Base-by-base conservation (phyloP, 1,140 invertebrate species). In the Calliphora vicina region DNA sequence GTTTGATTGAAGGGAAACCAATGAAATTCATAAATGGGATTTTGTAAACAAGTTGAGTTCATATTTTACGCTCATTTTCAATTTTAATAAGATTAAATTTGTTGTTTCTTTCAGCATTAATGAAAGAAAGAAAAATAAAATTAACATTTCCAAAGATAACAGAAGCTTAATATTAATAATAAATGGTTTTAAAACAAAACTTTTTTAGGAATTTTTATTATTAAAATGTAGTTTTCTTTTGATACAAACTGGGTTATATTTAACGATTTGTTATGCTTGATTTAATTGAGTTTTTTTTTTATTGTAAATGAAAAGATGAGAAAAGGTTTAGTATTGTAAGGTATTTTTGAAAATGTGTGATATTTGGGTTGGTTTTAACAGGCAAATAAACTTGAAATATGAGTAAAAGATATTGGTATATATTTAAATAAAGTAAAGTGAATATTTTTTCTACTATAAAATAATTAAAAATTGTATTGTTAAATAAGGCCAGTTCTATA, bases 51-150 rank as follows among this genome's bases (percentile, higher is more conserved):
- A 57, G 50, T 57, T 57, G 50, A 57, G 13, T 57, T 57, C 50
- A 57, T 57, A 57, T 57, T 57, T 57, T 57, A 57, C 50, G 50
- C 50, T 57, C 50, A 57, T 57, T 57, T 57, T 57, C 50, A 57
- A 57, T 57, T 57, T 57, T 57, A 57, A 57, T 57, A 15, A 57
- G 50, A 57, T 57, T 57, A 57, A 57, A 5, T 35, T 50, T 50
- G n/a, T 57, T 57, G 12, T 57, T 57, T 57, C 13, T 57, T 57
- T 57, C 13, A 15, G 13, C n/a, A 13, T n/a, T 57, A 57, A 57
- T 57, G 50, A 57, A 57, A 15, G 50, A n/a, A n/a, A n/a, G n/a
- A n/a, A 57, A 57, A 57, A 57, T 57, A n/a, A 57, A 57, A 57
- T 57, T 57, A 17, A 57, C 50, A 57, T 57, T 57, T 57, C 10